Conservation (phyloP, 2,797 vertebrate genomes). For the Melanotaenia nigrans region DNA sequence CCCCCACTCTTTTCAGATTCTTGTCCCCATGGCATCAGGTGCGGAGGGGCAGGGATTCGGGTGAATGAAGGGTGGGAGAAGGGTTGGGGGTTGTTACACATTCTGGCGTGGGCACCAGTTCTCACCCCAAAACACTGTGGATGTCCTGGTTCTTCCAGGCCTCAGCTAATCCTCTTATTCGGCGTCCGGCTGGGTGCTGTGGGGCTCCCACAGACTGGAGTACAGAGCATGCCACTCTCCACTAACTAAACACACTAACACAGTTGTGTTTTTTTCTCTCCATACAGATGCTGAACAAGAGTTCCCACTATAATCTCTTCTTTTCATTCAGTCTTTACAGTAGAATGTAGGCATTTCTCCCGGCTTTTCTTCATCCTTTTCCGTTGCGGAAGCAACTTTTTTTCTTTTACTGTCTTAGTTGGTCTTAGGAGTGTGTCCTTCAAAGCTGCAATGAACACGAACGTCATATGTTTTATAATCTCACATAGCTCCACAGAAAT, state of each 20-base stretch:
- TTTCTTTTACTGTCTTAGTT: constrained; percentile 12
- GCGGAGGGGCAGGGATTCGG: constrained; percentile 35
- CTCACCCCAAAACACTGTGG: constrained; percentile 62
- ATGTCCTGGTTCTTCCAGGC: constrained; percentile 68
- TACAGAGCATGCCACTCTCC: constrained; percentile 62
- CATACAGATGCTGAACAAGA: constrained; percentile 61
- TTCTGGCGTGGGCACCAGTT: constrained; percentile 67
- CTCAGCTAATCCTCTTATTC: constrained; percentile 80
- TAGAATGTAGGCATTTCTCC: constrained; percentile 48
- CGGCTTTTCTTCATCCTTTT: constrained; percentile 32
- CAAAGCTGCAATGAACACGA: no score
- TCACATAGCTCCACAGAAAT: no score
- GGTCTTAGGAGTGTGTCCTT: no score
- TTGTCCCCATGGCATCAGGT: constrained; percentile 42
- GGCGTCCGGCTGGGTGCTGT: constrained; percentile 61
- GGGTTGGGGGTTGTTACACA: constrained; percentile 44
- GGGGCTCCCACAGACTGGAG: constrained; percentile 61
- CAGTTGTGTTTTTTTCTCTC: constrained; percentile 65
- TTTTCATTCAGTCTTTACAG: constrained; percentile 63
- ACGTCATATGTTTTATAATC: no score
- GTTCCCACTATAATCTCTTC: constrained; percentile 55
- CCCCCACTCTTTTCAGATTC: constrained; percentile 29
- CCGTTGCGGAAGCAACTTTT: constrained; percentile 16
- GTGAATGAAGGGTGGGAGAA: constrained; percentile 2
- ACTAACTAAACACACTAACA: constrained; percentile 74